Conservation (phyloP, 2,888 invertebrate species). For the Dexiosoma caninum region DNA sequence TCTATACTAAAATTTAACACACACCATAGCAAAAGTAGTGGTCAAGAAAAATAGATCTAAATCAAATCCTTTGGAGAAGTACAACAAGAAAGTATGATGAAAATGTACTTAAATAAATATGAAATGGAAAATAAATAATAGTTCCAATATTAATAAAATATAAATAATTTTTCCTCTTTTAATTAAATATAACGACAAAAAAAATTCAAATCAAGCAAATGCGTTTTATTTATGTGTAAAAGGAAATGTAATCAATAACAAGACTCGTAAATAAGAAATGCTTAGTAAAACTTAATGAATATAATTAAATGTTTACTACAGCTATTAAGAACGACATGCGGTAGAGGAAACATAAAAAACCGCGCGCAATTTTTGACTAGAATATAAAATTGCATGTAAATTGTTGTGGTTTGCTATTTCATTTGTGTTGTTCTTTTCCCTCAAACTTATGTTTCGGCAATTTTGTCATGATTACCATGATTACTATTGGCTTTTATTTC, state of each 20-base stretch:
- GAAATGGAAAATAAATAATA: not conserved
- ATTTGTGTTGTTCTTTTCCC: too few relatives aligned
- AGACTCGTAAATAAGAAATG: not conserved
- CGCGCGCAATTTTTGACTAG: constrained; percentile 9
- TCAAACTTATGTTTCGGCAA: constrained; percentile 8
- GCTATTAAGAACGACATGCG: not conserved
- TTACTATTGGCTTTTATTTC: constrained; percentile 16
- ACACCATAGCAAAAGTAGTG: not conserved
- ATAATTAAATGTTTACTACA: constrained; percentile 35
- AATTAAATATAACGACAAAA: too few relatives aligned
- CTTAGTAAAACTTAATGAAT: constrained; percentile 18
- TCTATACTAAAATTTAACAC: not conserved
- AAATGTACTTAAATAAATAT: not conserved
- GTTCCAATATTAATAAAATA: too few relatives aligned
- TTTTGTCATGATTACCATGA: constrained; percentile 17
- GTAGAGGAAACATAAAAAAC: not conserved
- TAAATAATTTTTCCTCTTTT: too few relatives aligned
- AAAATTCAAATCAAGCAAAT: not conserved
- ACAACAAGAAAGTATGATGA: not conserved
- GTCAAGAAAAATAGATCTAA: not conserved
- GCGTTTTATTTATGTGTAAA: constrained; percentile 11
- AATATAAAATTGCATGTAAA: constrained; percentile 5
- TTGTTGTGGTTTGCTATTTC: not conserved
- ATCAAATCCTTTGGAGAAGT: not conserved
- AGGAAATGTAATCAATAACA: constrained; percentile 32